Percentiles rank a stretch among this genome's conserved stretches.
Evolutionary conservation across 2,113 vertebrate species (phyloP).

Genomic region (Lipotes vexillifer): DNA sequence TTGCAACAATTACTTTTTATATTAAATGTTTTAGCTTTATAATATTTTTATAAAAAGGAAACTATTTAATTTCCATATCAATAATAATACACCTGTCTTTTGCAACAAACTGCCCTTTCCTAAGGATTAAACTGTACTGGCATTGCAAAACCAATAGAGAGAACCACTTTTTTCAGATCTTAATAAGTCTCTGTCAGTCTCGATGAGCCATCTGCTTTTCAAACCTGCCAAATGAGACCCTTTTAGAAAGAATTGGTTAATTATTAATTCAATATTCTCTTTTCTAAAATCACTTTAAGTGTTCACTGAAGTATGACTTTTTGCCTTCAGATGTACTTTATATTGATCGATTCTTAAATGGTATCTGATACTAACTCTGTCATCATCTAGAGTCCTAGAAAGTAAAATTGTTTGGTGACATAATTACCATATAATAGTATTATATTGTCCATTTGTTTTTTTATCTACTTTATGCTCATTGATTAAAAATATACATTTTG

Average conservation of each 20-base stretch:
- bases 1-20: background rate
- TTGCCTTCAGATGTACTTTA: background rate
- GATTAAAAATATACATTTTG: background rate
- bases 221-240: slow-evolving; percentile 7
- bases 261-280: slow-evolving; percentile 52
- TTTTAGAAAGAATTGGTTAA: slow-evolving; percentile 32
- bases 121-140: background rate
- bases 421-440: background rate
- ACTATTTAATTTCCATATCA: background rate
- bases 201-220: slow-evolving; percentile 28
- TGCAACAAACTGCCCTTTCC: background rate
- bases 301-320: background rate
- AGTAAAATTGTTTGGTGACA: background rate
- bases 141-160: background rate
- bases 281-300: background rate
- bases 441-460: background rate
- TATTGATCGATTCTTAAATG: background rate
- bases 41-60: background rate
- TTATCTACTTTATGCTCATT: background rate
- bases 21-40: background rate
- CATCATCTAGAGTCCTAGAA: background rate
- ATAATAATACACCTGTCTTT: background rate
- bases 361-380: background rate
- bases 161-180: background rate
- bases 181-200: slow-evolving; percentile 49